Evolutionary conservation across 2,888 invertebrate species (phyloP).

Genomic region (Drosophila kuntzei): DNA sequence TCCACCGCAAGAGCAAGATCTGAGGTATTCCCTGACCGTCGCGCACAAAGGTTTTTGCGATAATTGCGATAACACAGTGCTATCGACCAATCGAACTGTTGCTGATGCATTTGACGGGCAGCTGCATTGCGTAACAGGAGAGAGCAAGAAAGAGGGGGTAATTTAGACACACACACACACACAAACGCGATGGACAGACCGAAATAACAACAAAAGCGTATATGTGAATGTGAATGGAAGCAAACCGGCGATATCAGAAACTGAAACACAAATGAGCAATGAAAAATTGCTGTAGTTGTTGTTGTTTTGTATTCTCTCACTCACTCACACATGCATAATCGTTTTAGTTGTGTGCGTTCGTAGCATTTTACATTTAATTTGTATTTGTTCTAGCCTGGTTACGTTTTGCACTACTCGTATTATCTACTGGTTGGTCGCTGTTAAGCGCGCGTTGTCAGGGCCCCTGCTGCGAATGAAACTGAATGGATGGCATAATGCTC

Average conservation of each 20-base stretch:
- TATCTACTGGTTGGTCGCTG: slow-evolving; percentile 37
- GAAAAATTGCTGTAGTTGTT: slow-evolving; percentile 18
- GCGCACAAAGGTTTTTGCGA: slow-evolving; percentile 46
- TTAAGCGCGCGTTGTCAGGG: slow-evolving; percentile 64
- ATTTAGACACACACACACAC: slow-evolving; percentile 30
- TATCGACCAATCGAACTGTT: slow-evolving; percentile 28
- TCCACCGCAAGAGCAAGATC: slow-evolving; percentile 2
- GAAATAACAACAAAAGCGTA: slow-evolving; percentile 47
- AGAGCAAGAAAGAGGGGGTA: slow-evolving; percentile 18
- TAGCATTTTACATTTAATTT: slow-evolving; percentile 53
- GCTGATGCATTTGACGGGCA: slow-evolving; percentile 44
- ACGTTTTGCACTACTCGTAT: slow-evolving; percentile 25
- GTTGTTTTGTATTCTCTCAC: slow-evolving; percentile 22
- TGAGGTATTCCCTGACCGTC: slow-evolving; percentile 67
- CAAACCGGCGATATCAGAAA: slow-evolving; percentile 49
- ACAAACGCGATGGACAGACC: slow-evolving; percentile 19
- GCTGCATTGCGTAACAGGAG: slow-evolving; percentile 54
- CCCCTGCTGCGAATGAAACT: slow-evolving; percentile 48
- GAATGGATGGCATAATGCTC: slow-evolving; percentile 79
- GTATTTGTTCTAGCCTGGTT: slow-evolving; percentile 33
- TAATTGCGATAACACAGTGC: slow-evolving; percentile 43
- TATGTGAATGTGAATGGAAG: slow-evolving; percentile 58
- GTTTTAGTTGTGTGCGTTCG: slow-evolving; percentile 18
- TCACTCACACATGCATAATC: slow-evolving; percentile 19
- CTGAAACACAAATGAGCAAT: background rate